phyloP scores from a whole-genome alignment of 2,888 invertebrate species.

The Petrolisthes cinctipes region DNA sequence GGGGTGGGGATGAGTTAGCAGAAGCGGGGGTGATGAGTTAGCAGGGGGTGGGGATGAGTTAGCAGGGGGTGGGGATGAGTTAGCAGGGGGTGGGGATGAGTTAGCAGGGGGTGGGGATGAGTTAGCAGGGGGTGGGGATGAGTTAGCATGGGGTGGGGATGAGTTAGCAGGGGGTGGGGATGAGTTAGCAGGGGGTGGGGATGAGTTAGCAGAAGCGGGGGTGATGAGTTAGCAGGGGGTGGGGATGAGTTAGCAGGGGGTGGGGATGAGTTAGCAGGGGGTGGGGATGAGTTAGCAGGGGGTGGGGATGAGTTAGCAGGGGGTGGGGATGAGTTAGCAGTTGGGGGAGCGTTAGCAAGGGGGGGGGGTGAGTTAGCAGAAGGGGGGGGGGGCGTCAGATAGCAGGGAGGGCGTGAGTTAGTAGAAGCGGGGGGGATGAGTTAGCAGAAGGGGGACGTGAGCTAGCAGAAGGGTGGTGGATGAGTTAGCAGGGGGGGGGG shows the following conservation, averaged over 20 bases:
- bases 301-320: too few relatives aligned
- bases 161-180: neutral
- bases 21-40: neutral
- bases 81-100: too few relatives aligned
- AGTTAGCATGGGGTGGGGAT: neutral
- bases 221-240: neutral
- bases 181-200: too few relatives aligned
- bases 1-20: neutral
- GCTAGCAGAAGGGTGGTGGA: neutral
- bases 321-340: neutral
- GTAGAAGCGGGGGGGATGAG: neutral
- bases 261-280: too few relatives aligned
- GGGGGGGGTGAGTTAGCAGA: neutral
- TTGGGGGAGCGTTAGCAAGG: neutral
- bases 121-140: too few relatives aligned
- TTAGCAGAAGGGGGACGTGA: neutral
- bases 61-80: too few relatives aligned
- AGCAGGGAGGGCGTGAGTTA: neutral
- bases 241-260: too few relatives aligned
- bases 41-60: too few relatives aligned
- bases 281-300: too few relatives aligned
- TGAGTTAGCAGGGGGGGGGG: neutral
- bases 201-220: neutral
- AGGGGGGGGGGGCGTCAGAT: neutral
- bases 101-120: too few relatives aligned